A percentile compares a stretch with the other conserved stretches of the same genome.
phyloP scores from a whole-genome alignment of 2,888 invertebrate genomes.

The Lathronympha strigana region DNA sequence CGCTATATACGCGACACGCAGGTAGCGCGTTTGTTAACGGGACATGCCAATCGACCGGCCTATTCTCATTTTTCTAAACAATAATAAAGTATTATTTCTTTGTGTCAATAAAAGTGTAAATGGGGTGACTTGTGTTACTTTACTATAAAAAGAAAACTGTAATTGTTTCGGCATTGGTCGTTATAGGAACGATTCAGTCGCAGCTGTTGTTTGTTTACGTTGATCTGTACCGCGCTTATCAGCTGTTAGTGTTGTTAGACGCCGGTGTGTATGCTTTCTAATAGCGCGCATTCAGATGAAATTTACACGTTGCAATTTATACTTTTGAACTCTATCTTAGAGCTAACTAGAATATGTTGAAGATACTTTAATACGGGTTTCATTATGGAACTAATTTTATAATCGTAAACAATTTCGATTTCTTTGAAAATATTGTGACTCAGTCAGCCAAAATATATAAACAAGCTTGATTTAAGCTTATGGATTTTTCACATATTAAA shows the following conservation, averaged over 20 bases:
- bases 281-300: constrained; percentile 24
- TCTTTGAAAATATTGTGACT: too few relatives aligned
- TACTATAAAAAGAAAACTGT: constrained; percentile 7
- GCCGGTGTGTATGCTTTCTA: constrained; percentile 43
- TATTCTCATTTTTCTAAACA: constrained; percentile 82
- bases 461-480: too few relatives aligned
- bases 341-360: neutral
- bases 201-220: constrained; percentile 42
- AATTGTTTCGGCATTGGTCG: constrained; percentile 3
- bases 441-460: too few relatives aligned
- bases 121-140: constrained; percentile 7
- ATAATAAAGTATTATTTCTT: constrained; percentile 65
- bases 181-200: constrained; percentile 17
- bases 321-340: neutral
- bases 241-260: constrained; percentile 64
- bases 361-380: too few relatives aligned
- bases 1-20: constrained; percentile 80
- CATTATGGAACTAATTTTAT: too few relatives aligned
- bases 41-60: constrained; percentile 80
- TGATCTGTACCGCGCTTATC: constrained; percentile 66
- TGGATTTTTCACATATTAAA: too few relatives aligned
- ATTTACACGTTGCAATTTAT: constrained; percentile 19
- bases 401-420: too few relatives aligned
- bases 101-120: constrained; percentile 55
- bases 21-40: constrained; percentile 81